phyloP scores from a whole-genome alignment of 2,113 vertebrate genomes.

The Numida meleagris region DNA sequence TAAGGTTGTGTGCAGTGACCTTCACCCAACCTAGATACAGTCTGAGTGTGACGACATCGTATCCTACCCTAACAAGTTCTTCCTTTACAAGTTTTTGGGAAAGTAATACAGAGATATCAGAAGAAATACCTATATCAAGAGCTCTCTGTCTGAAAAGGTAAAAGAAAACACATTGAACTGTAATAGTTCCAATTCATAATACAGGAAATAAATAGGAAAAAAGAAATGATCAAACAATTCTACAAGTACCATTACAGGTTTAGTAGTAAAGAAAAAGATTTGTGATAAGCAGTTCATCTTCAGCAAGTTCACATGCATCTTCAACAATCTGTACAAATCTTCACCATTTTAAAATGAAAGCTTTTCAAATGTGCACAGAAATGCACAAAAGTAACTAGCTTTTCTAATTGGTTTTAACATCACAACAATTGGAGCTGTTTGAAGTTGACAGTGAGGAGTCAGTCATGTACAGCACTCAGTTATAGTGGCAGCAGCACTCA shows the following conservation, averaged over 20 bases:
- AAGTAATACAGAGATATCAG: not conserved
- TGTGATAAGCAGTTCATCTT: not conserved
- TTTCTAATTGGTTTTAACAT: not conserved
- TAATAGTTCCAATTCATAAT: not conserved
- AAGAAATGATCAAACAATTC: not conserved
- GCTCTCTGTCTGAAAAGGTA: not conserved
- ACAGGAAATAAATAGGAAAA: not conserved
- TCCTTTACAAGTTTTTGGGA: not conserved
- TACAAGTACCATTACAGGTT: not conserved
- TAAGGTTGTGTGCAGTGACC: not conserved
- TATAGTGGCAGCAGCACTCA: not conserved
- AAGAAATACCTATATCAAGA: not conserved
- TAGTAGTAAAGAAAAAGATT: not conserved
- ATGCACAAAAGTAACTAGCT: not conserved
- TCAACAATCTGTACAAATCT: not conserved
- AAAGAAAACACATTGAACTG: not conserved
- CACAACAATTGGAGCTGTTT: not conserved
- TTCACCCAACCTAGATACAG: not conserved
- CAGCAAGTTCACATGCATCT: not conserved
- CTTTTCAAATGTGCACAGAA: not conserved
- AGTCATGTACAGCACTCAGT: not conserved
- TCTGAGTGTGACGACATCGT: not conserved
- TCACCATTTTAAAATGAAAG: not conserved
- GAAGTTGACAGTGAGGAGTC: not conserved
- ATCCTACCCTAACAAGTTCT: not conserved